These are phyloP conservation scores for Caenorhabditis sulstoni DNA, from an alignment of 2,888 invertebrate species.

Conservation along the genomic window DNA sequence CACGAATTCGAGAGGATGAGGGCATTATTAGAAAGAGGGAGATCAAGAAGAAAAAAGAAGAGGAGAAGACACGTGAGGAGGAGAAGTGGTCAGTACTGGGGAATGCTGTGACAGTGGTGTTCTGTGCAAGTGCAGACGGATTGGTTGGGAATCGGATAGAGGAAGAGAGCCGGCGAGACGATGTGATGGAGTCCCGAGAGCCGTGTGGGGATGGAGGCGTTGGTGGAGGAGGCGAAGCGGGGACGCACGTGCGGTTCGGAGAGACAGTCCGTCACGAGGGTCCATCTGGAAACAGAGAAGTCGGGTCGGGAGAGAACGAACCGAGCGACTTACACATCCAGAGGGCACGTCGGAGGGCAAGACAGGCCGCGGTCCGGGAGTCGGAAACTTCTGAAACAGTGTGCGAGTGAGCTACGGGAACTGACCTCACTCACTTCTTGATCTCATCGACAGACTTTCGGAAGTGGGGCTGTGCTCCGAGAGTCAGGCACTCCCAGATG, in stretches of 20 bases:
- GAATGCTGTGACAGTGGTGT: constrained; percentile 71
- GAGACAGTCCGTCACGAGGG: constrained; percentile 74
- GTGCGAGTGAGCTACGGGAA: background rate
- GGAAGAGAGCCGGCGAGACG: constrained; percentile 48
- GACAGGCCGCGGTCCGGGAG: constrained; percentile 75
- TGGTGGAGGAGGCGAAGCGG: constrained; percentile 65
- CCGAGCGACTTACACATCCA: constrained; percentile 74
- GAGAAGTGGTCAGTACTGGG: constrained; percentile 28
- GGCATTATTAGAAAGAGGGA: background rate
- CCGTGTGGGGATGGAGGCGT: constrained; percentile 37
- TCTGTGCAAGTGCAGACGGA: constrained; percentile 78
- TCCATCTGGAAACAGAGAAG: constrained; percentile 68
- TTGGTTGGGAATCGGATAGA: constrained; percentile 66
- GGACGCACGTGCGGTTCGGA: constrained; percentile 77
- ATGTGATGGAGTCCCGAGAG: constrained; percentile 44
- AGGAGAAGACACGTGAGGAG: too few relatives aligned
- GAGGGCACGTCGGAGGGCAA: constrained; percentile 74
- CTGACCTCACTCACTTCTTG: constrained; percentile 58
- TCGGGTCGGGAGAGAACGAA: too few relatives aligned
- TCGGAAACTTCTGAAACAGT: constrained; percentile 60
- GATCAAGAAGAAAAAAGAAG: background rate
- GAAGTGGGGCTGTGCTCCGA: constrained; percentile 78
- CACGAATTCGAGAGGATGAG: background rate
- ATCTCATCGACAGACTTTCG: constrained; percentile 76
- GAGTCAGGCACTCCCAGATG: constrained; percentile 77